These are phyloP conservation scores for Megaceryle torquata DNA, from an alignment of 2,113 vertebrate species.

Conservation along the genomic window DNA sequence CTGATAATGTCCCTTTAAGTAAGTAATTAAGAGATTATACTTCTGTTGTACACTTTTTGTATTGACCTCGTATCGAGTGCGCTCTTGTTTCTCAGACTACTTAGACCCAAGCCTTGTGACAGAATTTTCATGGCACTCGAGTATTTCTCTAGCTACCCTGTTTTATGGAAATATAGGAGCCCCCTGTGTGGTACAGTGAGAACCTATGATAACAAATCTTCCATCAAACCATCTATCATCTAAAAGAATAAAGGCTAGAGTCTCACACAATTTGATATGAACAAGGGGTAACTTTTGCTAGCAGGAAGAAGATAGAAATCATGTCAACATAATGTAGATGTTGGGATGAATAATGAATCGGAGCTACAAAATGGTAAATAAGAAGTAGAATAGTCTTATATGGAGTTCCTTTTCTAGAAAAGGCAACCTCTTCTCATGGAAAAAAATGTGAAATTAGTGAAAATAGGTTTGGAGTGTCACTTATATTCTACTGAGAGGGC, in stretches of 20 bases:
- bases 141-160: neutral
- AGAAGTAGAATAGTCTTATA: rapidly evolving
- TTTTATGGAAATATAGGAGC: neutral
- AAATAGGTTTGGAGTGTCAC: neutral
- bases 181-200: neutral
- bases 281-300: neutral
- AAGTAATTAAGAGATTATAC: slow-evolving; percentile 25
- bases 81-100: neutral
- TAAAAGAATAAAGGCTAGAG: neutral
- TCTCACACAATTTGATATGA: neutral
- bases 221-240: neutral
- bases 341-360: neutral
- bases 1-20: slow-evolving; percentile 92
- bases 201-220: neutral
- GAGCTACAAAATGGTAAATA: neutral
- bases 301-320: neutral
- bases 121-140: neutral
- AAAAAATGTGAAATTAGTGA: neutral
- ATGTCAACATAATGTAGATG: neutral
- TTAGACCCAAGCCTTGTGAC: neutral
- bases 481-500: neutral
- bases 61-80: neutral
- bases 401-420: neutral
- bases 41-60: neutral
- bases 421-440: neutral